Evolutionary conservation across 2,113 vertebrate species (phyloP).

Genomic region (Physeter macrocephalus): DNA sequence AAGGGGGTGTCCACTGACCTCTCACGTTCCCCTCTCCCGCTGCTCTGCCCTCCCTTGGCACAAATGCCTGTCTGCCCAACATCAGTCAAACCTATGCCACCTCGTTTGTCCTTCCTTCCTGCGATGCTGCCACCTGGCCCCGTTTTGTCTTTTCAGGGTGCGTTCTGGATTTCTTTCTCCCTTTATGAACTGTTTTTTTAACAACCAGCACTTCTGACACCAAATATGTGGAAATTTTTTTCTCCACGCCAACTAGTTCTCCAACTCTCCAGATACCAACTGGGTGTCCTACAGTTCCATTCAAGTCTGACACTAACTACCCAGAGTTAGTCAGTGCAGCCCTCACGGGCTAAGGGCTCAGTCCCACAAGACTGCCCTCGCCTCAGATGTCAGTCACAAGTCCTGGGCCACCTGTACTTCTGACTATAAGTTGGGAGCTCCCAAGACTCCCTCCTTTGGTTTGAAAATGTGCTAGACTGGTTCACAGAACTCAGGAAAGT

Average conservation of each 20-base stretch:
- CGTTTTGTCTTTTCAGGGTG: neutral
- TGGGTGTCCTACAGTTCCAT: neutral
- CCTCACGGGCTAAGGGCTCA: neutral
- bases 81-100: rapidly evolving
- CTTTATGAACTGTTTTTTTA: neutral
- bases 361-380: no score
- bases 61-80: rapidly evolving
- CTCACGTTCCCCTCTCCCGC: neutral
- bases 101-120: neutral
- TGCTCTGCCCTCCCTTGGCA: neutral
- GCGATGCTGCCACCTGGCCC: rapidly evolving
- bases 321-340: no score
- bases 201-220: neutral
- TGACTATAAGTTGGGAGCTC: neutral
- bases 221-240: neutral
- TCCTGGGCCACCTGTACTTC: neutral
- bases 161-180: neutral
- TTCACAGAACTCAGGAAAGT: neutral
- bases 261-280: neutral
- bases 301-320: neutral
- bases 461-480: neutral
- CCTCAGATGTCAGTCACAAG: neutral
- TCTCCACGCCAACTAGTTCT: neutral
- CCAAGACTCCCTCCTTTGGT: neutral
- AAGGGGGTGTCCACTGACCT: rapidly evolving